A percentile compares a stretch with the other conserved stretches of the same genome.
Conservation (phyloP, 2,113 vertebrate genomes). For the Atrichornis clamosus region DNA sequence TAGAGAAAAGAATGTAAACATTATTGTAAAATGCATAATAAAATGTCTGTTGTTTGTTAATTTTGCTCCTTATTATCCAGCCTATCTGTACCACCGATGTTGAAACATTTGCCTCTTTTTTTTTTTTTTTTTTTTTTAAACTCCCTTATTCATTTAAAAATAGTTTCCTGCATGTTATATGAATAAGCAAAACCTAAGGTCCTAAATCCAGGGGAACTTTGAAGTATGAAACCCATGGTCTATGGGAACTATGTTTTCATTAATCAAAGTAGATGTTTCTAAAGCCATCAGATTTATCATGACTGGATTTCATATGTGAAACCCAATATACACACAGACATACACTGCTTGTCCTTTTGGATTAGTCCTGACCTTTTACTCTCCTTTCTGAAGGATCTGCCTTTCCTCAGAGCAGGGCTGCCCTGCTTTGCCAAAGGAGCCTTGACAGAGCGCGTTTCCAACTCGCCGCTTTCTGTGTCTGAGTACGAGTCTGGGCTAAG, state of each 20-base stretch:
- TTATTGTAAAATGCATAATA: conserved; percentile 67
- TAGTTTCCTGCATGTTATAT: conserved; percentile 50
- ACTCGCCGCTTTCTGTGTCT: background rate
- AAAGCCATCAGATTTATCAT: conserved; percentile 76
- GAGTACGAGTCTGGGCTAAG: conserved; percentile 22
- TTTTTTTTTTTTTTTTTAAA: background rate
- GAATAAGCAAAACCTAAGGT: conserved; percentile 52
- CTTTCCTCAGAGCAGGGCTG: conserved; percentile 58
- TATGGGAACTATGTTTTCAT: conserved; percentile 72
- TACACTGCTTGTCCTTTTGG: conserved; percentile 66
- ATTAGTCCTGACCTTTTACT: conserved; percentile 71
- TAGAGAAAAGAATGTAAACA: conserved; percentile 57
- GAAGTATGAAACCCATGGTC: conserved; percentile 68
- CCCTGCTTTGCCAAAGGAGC: conserved; percentile 42
- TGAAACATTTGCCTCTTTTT: conserved; percentile 5
- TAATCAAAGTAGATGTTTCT: conserved; percentile 77
- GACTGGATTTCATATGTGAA: conserved; percentile 73
- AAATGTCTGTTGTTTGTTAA: conserved; percentile 55
- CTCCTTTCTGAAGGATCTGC: conserved; percentile 61
- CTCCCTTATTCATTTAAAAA: conserved; percentile 55
- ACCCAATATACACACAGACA: conserved; percentile 68
- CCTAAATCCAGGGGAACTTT: conserved; percentile 65
- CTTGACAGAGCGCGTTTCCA: conserved; percentile 17
- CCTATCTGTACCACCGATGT: conserved; percentile 37
- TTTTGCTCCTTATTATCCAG: conserved; percentile 56